These are phyloP conservation scores for Fragum fragum DNA, from an alignment of 2,888 invertebrate species.

Conservation along the genomic window DNA sequence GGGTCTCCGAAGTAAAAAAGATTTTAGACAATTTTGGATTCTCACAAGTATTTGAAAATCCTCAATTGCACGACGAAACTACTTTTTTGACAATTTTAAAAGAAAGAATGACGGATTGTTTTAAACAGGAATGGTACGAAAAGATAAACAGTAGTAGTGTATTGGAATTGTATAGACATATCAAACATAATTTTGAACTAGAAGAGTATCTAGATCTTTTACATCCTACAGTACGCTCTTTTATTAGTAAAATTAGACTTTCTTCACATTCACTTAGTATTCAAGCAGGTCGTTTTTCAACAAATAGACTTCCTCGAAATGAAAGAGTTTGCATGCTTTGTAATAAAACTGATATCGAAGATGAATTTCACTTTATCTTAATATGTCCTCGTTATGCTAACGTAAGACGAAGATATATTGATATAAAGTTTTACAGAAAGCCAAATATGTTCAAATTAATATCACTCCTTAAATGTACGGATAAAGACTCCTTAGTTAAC, in stretches of 20 bases:
- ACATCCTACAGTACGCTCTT: constrained; percentile 3
- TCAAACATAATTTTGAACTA: constrained; percentile 5
- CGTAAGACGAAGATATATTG: constrained; percentile 4
- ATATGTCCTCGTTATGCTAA: constrained; percentile 15
- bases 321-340: constrained; percentile 13
- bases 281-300: constrained; percentile 12
- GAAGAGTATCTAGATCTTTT: constrained; percentile 25
- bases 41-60: constrained; percentile 1
- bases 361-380: constrained; percentile 26
- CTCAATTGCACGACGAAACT: background rate
- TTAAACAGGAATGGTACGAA: constrained; percentile 29
- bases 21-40: constrained; percentile 31
- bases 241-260: constrained; percentile 8
- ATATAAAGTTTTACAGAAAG: background rate
- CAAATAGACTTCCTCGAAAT: constrained; percentile 21
- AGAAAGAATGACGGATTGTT: constrained; percentile 31
- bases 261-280: constrained; percentile 20
- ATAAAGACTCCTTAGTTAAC: background rate
- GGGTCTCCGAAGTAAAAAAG: constrained; percentile 19
- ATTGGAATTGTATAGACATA: constrained; percentile 7
- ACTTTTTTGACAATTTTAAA: background rate
- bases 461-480: background rate
- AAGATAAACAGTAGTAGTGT: background rate
- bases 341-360: constrained; percentile 28
- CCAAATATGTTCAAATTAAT: constrained; percentile 12